These are phyloP conservation scores for Hyles euphorbiae DNA, from an alignment of 1,140 invertebrate species.

Conservation along the genomic window DNA sequence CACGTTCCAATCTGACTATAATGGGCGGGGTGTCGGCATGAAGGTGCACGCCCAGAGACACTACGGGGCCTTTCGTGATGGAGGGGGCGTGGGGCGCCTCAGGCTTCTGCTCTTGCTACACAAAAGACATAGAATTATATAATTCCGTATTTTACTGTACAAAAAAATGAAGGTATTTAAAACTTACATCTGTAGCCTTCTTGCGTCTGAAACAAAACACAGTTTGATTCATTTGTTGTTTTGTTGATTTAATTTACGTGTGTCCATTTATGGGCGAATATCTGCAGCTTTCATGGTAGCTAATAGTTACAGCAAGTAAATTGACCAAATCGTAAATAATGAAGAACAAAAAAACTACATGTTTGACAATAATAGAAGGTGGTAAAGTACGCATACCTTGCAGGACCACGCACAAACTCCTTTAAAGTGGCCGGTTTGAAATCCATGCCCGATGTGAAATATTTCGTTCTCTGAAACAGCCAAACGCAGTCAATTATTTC, in stretches of 20 bases:
- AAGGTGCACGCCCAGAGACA: constrained; percentile 50
- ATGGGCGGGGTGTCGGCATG: constrained; percentile 58
- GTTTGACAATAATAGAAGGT: too few relatives aligned
- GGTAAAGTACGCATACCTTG: constrained; percentile 25
- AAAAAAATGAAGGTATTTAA: neutral
- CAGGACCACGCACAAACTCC: constrained; percentile 55
- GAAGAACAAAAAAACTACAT: too few relatives aligned
- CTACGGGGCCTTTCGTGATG: constrained; percentile 31
- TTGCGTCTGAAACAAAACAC: neutral
- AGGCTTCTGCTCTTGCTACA: constrained; percentile 8
- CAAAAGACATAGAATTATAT: neutral
- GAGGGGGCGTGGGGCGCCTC: constrained; percentile 1
- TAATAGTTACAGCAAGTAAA: too few relatives aligned
- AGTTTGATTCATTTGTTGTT: too few relatives aligned
- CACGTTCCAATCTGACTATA: constrained; percentile 36
- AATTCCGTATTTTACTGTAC: too few relatives aligned
- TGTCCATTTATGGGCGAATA: too few relatives aligned
- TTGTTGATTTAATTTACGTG: too few relatives aligned
- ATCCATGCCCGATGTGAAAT: constrained; percentile 42
- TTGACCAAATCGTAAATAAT: too few relatives aligned
- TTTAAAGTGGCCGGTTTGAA: constrained; percentile 52
- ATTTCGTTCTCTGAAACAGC: constrained; percentile 44
- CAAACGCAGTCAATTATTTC: too few relatives aligned
- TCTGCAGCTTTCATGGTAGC: too few relatives aligned
- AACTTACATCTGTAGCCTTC: neutral